Conservation (phyloP, 2,113 vertebrate genomes). For the Myotis davidii region DNA sequence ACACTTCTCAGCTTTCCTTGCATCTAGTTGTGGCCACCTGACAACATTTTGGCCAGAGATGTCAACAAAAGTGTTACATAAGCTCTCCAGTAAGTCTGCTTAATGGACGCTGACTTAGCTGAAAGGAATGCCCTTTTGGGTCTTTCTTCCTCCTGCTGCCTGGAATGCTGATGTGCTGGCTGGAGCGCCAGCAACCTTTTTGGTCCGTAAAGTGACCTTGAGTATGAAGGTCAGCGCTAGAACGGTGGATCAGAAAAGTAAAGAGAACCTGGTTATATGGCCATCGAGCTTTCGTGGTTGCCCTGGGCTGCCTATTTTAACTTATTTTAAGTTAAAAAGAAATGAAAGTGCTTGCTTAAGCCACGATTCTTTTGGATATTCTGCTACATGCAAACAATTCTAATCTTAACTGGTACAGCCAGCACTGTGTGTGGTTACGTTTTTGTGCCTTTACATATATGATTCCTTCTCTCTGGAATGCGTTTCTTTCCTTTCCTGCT, state of each 20-base stretch:
- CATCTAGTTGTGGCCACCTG: background rate
- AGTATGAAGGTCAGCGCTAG: background rate
- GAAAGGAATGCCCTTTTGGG: background rate
- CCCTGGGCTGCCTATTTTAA: background rate
- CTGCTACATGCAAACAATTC: background rate
- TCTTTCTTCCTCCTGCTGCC: background rate
- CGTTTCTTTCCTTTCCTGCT: background rate
- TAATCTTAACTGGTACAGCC: background rate
- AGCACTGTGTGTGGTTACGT: too few relatives aligned
- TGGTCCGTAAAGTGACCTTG: background rate
- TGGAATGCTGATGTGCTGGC: background rate
- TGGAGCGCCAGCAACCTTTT: background rate
- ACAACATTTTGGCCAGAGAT: background rate
- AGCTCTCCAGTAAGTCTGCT: background rate
- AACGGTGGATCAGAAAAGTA: background rate
- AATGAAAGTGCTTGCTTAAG: background rate
- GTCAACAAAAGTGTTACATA: background rate
- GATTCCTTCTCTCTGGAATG: background rate
- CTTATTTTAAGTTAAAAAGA: background rate
- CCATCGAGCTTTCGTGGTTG: background rate
- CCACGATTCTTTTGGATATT: background rate
- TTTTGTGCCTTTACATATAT: background rate
- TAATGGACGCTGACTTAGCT: background rate
- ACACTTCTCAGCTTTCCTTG: background rate
- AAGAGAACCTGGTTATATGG: background rate